phyloP scores from a whole-genome alignment of 1,140 invertebrate genomes.

The Cyclargus thomasi region DNA sequence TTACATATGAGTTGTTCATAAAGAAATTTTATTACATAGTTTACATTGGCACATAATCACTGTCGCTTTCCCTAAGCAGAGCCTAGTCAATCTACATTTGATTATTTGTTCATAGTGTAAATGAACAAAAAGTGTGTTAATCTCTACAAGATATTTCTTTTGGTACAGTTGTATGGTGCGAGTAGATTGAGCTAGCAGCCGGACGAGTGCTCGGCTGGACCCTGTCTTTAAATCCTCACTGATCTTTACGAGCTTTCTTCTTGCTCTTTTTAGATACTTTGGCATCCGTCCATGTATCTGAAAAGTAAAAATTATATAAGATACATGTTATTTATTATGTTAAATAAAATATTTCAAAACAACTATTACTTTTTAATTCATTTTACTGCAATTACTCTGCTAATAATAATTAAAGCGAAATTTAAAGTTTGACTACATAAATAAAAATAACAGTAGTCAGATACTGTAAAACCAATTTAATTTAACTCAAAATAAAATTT shows the following conservation, averaged over 20 bases:
- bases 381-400: no score
- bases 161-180: conserved; percentile 41
- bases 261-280: conserved; percentile 80
- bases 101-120: not conserved
- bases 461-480: no score
- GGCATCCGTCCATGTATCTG: conserved; percentile 80
- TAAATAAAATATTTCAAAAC: not conserved
- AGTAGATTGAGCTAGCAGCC: conserved; percentile 61
- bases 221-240: conserved; percentile 67
- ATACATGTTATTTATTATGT: no score
- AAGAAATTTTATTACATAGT: not conserved
- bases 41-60: not conserved
- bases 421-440: no score
- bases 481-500: no score
- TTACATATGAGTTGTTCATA: not conserved
- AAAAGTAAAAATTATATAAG: conserved; percentile 33
- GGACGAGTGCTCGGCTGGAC: conserved; percentile 32
- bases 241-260: conserved; percentile 81
- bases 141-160: not conserved
- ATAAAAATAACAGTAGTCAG: no score
- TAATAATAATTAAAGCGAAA: no score
- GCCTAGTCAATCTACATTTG: not conserved
- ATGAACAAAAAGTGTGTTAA: conserved; percentile 12
- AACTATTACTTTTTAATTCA: not conserved
- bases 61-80: not conserved